Base-by-base conservation (phyloP, 2,797 vertebrate species). In the Antennarius maculatus region DNA sequence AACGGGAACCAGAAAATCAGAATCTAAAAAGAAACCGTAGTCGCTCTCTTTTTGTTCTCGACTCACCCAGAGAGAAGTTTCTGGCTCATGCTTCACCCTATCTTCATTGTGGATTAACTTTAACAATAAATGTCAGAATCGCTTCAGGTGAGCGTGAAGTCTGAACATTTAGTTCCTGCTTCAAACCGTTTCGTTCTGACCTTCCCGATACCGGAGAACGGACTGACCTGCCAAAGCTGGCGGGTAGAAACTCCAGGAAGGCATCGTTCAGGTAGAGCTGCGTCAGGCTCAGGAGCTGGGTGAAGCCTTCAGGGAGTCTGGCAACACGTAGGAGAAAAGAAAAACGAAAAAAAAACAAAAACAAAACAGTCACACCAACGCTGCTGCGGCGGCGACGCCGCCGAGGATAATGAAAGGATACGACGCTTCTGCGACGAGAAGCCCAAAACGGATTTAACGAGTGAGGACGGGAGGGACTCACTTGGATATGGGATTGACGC, bases 401-500 rank as follows among this genome's bases (percentile, higher is more conserved):
- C n/a, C n/a, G n/a, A n/a, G 13, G 61, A 64, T 8, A 6, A 5
- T 54, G 6, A 1, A 65, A 27, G 27, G 23, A 1, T 3, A 67
- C 18, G 17, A 29, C 14, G 18, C 3, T 8, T 1, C 5, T 12
- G 31, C 4, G n/a, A 37, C 14, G 39, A 11, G 37, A 9, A 39
- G 18, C 5, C 27, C 7, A 52, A 47, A 49, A 43, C 2, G 10
- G 1, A 54, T 31, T 15, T 47, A 9, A 49, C 13, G 13, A 9
- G 1, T 39, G 10, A 12, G 0, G 27, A 17, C 12, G 47, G 28
- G 10, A 3, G 39, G 1, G 4, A 87, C 97, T 95, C 90, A 99
- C 97, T 99, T 99, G 71, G 97, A 96, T 91, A 99, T 99, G 54
- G 97, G 98, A 84, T 99, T 99, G 83, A 99, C 97, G 23, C 97